Evolutionary conservation across 2,113 vertebrate species (phyloP).

Genomic region (Meleagris gallopavo): DNA sequence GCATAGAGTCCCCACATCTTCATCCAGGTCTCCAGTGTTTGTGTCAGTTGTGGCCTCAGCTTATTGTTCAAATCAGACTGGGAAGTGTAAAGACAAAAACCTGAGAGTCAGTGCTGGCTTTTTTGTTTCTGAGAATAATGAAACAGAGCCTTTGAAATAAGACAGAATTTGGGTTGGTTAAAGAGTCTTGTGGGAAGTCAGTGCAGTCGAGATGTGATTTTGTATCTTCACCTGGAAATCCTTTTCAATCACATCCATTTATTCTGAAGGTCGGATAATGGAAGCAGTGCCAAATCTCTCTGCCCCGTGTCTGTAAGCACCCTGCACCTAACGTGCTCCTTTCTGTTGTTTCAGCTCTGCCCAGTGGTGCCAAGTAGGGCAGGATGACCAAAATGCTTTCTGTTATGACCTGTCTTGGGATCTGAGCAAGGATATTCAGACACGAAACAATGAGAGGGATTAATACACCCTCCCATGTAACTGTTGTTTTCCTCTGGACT

Average conservation of each 20-base stretch:
- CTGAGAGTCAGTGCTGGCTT: neutral
- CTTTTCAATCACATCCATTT: neutral
- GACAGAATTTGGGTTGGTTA: neutral
- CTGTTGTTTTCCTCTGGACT: neutral
- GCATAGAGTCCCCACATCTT: neutral
- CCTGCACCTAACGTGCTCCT: fast-evolving
- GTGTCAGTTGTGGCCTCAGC: neutral
- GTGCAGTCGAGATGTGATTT: neutral
- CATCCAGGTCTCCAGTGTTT: neutral
- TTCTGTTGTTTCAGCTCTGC: neutral
- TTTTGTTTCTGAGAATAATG: neutral
- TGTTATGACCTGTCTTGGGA: neutral
- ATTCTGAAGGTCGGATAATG: neutral
- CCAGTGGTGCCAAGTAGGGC: slow-evolving; percentile 15
- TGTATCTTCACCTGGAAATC: neutral
- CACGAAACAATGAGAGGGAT: neutral
- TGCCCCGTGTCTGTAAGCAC: neutral
- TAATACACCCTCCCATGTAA: neutral
- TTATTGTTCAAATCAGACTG: neutral
- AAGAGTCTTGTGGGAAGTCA: neutral
- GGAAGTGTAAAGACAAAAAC: neutral
- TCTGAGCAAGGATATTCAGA: neutral
- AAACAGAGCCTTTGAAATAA: fast-evolving
- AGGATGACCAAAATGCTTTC: neutral
- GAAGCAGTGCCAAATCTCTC: fast-evolving